Evolutionary conservation across 2,888 invertebrate genomes (phyloP), one percentile per base, ranked within the genome.

Genomic region (Eumacrocentrus americanus): DNA sequence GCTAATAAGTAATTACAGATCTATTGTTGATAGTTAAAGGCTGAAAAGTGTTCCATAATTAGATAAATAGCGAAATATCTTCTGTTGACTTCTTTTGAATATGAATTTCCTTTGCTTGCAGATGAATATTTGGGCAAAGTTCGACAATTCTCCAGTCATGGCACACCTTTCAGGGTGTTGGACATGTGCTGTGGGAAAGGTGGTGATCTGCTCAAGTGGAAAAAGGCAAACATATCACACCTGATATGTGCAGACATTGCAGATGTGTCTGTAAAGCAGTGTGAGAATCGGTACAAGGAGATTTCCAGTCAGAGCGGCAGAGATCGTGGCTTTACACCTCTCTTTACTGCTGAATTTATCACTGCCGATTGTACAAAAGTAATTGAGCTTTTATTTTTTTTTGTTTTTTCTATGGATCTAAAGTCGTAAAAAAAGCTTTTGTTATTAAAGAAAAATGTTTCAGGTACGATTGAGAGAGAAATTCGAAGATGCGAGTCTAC

Each of bases 171-270:
- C 25, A 85, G 86, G 60, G 93, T 95, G 0, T 82, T 98, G 54
- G 99, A 99, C 80, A 89, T 99, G 85, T 95, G 97, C 71, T 97
- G 97, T 79, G 99, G 99, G 1, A 99, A 99, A 84, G 99, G 99
- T 16, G 99, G 99, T 1, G 99, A 99, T 81, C 84, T 99, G 34
- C 84, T 92, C n/a, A 99, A 99, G 81, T 99, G 98, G 95, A 88
- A 88, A 62, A 94, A 92, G 77, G 91, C 87, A 53, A 83, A 87
- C 62, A 91, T 96, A 51, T 86, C 88, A 1, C 91, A 93, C 81
- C 84, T 95, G 14, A 89, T 96, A 59, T 95, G 94, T 82, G 91
- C 92, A 47, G 97, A 99, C 80, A 95, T 99, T 72, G 98, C 99
- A 1, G 90, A 89, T 42, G 89, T 94, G 0, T 96, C 98, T 1